Percentiles rank a stretch among this genome's conserved stretches.
Evolutionary conservation across 2,113 vertebrate species (phyloP).

Genomic region (Excalfactoria chinensis): DNA sequence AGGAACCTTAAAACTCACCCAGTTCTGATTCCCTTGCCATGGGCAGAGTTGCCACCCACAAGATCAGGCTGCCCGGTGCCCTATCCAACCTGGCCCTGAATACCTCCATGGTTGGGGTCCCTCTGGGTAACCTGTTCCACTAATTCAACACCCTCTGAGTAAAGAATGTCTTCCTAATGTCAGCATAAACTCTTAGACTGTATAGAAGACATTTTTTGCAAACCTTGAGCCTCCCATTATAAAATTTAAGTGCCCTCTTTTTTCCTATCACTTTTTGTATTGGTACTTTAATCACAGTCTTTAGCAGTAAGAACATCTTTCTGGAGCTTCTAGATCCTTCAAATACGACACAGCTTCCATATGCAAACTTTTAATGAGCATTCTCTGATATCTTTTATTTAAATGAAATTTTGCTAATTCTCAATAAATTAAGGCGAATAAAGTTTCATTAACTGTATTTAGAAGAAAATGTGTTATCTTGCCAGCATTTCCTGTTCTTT

Average conservation of each 20-base stretch:
- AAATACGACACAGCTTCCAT: background rate
- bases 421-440: background rate
- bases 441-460: background rate
- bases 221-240: accelerated
- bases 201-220: background rate
- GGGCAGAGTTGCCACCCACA: background rate
- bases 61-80: background rate
- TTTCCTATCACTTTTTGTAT: background rate
- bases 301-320: background rate
- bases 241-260: background rate
- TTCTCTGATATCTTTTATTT: background rate
- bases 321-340: background rate
- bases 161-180: background rate
- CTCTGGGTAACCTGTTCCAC: background rate
- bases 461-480: background rate
- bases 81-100: background rate
- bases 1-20: too few relatives aligned
- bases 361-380: background rate
- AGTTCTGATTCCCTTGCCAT: background rate
- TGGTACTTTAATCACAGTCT: background rate
- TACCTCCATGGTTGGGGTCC: background rate
- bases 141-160: background rate
- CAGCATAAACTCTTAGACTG: background rate
- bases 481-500: too few relatives aligned
- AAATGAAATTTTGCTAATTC: background rate